Percentiles rank a stretch among this genome's conserved stretches.
phyloP scores from a whole-genome alignment of 2,797 vertebrate genomes.

The Siniperca undulata region DNA sequence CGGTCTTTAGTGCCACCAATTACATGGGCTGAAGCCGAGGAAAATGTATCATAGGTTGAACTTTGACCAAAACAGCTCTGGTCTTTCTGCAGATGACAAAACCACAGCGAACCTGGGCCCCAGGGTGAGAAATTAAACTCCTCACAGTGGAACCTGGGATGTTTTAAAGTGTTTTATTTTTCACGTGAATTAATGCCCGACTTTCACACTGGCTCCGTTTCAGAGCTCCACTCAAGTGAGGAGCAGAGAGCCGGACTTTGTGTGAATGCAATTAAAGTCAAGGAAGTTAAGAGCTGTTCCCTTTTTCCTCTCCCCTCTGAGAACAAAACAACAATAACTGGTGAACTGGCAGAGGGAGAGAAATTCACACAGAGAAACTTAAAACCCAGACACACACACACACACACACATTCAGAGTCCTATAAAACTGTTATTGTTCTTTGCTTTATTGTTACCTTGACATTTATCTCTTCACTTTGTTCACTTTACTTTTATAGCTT shows the following conservation, averaged over 20 bases:
- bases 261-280: constrained; percentile 60
- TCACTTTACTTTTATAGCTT: constrained; percentile 25
- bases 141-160: not conserved
- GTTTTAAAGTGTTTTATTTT: constrained; percentile 22
- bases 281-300: constrained; percentile 50
- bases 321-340: constrained; percentile 53
- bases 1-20: not conserved
- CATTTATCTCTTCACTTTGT: constrained; percentile 54
- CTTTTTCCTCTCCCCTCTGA: constrained; percentile 24
- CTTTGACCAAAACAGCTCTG: not conserved
- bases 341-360: constrained; percentile 23
- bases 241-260: constrained; percentile 27
- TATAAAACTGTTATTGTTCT: constrained; percentile 41
- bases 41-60: not conserved
- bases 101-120: not conserved
- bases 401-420: constrained; percentile 1
- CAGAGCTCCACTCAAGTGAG: constrained; percentile 40
- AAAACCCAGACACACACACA: constrained; percentile 12
- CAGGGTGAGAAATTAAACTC: constrained; percentile 19
- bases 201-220: constrained; percentile 27
- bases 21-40: not conserved
- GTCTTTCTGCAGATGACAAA: constrained; percentile 19
- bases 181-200: constrained; percentile 22
- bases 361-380: constrained; percentile 12
- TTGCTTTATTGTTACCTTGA: constrained; percentile 50